Percentiles rank a stretch among this genome's conserved stretches.
Conservation (phyloP, 2,797 vertebrate genomes). For the Eutrigla gurnardus region DNA sequence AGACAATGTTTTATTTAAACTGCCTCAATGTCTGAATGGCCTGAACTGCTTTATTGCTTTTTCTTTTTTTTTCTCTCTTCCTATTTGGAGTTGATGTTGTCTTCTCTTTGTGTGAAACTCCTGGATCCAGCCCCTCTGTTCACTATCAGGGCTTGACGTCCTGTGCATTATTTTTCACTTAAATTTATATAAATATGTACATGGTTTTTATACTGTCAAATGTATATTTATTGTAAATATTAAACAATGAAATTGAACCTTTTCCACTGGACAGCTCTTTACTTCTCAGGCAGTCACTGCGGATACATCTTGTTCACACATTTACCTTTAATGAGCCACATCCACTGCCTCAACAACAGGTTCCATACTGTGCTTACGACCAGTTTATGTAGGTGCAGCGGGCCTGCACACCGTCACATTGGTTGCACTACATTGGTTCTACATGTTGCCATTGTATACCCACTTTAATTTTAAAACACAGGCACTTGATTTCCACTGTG, state of each 20-base stretch:
- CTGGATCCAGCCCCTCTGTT: conserved; percentile 86
- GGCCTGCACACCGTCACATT: conserved; percentile 61
- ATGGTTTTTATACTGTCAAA: conserved; percentile 92
- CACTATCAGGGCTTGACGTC: conserved; percentile 95
- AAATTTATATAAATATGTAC: conserved; percentile 88
- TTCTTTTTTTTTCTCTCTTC: conserved; percentile 49
- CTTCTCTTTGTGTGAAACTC: conserved; percentile 78
- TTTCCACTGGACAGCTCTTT: conserved; percentile 21
- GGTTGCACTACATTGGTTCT: conserved; percentile 56
- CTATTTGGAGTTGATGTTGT: conserved; percentile 55
- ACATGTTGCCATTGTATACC: conserved; percentile 68
- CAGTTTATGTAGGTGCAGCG: conserved; percentile 28
- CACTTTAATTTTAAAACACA: conserved; percentile 71
- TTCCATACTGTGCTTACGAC: conserved; percentile 40
- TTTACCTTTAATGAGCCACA: conserved; percentile 51
- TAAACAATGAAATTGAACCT: conserved; percentile 79
- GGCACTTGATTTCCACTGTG: conserved; percentile 86
- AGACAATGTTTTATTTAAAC: conserved; percentile 90
- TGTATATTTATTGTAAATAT: conserved; percentile 95
- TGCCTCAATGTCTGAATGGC: conserved; percentile 81
- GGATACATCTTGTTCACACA: conserved; percentile 48
- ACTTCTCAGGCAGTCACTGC: conserved; percentile 3
- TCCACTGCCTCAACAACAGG: conserved; percentile 54
- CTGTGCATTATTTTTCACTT: conserved; percentile 90
- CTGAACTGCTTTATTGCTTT: conserved; percentile 57